A percentile compares a stretch with the other conserved stretches of the same genome.
Conservation (phyloP, 1,140 invertebrate genomes). For the Periplaneta americana region DNA sequence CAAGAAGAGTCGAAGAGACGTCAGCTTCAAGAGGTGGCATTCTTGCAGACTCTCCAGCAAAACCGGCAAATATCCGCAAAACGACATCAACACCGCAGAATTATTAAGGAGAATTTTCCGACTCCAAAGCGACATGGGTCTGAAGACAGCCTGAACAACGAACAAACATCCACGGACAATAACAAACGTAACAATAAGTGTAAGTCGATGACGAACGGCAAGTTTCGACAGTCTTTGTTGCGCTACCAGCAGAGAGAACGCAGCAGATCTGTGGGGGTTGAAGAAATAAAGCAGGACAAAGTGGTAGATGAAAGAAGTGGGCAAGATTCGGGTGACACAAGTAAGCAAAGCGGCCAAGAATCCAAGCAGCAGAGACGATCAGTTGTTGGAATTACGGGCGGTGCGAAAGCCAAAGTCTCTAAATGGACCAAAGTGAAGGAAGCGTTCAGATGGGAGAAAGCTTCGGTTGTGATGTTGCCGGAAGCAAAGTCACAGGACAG, state of each 20-base stretch:
- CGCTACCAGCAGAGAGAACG: conserved; percentile 36
- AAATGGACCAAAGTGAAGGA: conserved; percentile 81
- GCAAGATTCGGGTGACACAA: neutral
- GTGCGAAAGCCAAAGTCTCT: conserved; percentile 50
- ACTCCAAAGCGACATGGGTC: conserved; percentile 11
- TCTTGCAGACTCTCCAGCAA: neutral
- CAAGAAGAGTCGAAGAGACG: conserved; percentile 25
- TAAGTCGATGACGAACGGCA: conserved; percentile 28
- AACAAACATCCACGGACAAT: neutral
- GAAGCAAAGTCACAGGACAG: conserved; percentile 38
- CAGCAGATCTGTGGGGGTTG: conserved; percentile 40
- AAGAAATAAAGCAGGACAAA: conserved; percentile 29
- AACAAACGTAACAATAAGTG: conserved; percentile 5
- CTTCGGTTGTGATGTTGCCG: conserved; percentile 26
- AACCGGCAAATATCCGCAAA: neutral
- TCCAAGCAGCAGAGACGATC: neutral
- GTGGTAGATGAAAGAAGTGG: neutral
- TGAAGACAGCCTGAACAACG: conserved; percentile 27
- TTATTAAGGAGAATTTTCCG: conserved; percentile 17
- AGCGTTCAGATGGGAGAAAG: conserved; percentile 70
- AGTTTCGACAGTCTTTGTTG: conserved; percentile 25
- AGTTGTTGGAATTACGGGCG: neutral
- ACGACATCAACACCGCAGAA: neutral
- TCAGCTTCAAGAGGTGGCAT: neutral
- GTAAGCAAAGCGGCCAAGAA: conserved; percentile 2